Evolutionary conservation across 2,888 invertebrate species (phyloP).

Genomic region (Vesta saturnalis): DNA sequence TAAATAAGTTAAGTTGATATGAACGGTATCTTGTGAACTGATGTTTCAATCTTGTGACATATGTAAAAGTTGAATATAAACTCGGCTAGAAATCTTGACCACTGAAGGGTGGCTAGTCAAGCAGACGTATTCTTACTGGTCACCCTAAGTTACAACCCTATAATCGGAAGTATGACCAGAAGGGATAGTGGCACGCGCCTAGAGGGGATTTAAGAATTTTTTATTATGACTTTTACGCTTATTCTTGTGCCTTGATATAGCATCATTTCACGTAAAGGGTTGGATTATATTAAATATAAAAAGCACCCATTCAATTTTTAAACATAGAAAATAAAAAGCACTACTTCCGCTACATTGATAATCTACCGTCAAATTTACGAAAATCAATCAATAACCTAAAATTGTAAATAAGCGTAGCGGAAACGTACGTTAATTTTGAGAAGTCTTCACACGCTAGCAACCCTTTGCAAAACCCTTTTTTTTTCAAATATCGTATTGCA

Average conservation of each 20-base stretch:
- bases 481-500: slow-evolving; percentile 40
- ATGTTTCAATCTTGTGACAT: too few species aligned
- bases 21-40: too few species aligned
- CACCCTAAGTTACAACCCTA: slow-evolving; percentile 45
- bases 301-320: slow-evolving; percentile 6
- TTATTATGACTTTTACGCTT: slow-evolving; percentile 11
- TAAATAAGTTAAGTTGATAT: too few species aligned
- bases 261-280: background rate
- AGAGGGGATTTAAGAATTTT: slow-evolving; percentile 17
- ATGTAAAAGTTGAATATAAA: slow-evolving; percentile 24
- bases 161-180: slow-evolving; percentile 31
- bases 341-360: slow-evolving; percentile 52
- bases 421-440: slow-evolving; percentile 48
- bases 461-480: slow-evolving; percentile 45
- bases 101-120: slow-evolving; percentile 57
- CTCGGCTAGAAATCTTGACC: slow-evolving; percentile 52
- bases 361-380: slow-evolving; percentile 42
- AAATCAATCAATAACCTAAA: slow-evolving; percentile 53
- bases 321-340: slow-evolving; percentile 14
- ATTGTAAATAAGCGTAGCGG: slow-evolving; percentile 56
- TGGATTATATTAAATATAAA: background rate
- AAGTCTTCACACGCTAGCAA: slow-evolving; percentile 49
- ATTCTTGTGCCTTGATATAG: slow-evolving; percentile 6
- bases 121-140: slow-evolving; percentile 53
- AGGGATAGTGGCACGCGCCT: slow-evolving; percentile 32